Evolutionary conservation across 2,888 invertebrate species (phyloP), one percentile per base, ranked within the genome.

Genomic region (Trichacis sp.): DNA sequence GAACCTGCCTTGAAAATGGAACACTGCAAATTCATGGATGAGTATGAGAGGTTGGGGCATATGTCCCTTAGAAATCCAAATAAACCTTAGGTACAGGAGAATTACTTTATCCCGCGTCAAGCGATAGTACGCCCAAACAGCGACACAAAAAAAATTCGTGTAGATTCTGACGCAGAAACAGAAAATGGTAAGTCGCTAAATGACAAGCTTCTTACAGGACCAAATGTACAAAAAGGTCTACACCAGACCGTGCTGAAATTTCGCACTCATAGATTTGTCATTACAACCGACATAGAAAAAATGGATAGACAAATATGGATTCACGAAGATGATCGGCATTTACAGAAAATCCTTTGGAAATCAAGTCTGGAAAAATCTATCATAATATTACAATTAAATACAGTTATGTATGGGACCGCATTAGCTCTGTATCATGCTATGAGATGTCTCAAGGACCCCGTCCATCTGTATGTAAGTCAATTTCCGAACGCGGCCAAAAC

Each of bases 51-150:
- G 1, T 46, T 54, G 11, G 48, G 46, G 18, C 68, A 68, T 45
- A 68, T 68, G 64, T 42, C 56, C 9, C 18, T 30, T n/a, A n/a
- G n/a, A n/a, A n/a, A n/a, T n/a, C n/a, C n/a, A n/a, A n/a, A n/a
- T n/a, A n/a, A n/a, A n/a, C n/a, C n/a, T n/a, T n/a, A n/a, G n/a
- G n/a, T n/a, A n/a, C n/a, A n/a, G n/a, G n/a, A n/a, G n/a, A n/a
- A n/a, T 40, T 77, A 74, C 56, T 50, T 53, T 11, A 53, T 78
- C 3, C 77, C 76, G 14, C 76, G 79, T 64, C 78, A 77, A 14
- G 43, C 72, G 0, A 17, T 55, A 1, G 24, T 66, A 1, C 65
- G 49, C 19, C 6, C 46, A 1, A 30, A 43, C 1, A 68, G 68
- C 24, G 20, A 48, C 2, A 64, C 68, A 1, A 69, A 61, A 1